Evolutionary conservation across 2,113 vertebrate genomes (phyloP), one percentile per base, ranked within the genome.

Genomic region (Neofelis nebulosa): DNA sequence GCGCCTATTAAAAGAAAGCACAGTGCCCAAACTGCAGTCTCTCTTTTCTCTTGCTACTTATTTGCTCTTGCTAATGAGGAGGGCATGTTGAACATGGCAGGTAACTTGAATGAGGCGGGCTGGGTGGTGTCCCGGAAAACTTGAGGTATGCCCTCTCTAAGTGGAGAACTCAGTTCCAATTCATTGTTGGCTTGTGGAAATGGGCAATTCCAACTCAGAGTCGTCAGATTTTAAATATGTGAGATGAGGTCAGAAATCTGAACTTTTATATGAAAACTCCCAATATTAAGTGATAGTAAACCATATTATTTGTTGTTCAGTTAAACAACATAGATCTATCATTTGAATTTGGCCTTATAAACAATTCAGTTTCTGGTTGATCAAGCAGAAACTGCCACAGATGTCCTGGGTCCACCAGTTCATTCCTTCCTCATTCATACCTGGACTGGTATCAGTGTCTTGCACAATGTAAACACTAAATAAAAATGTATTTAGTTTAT

Each of bases 61-160:
- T 19, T 91, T 96, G 38, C 29, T 81, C 81, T 88, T 95, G 78
- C 38, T 66, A 85, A 29, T 5, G 29, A 97, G 71, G 45, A 92
- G n/a, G 29, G 33, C 33, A 52, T 63, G 31, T 74, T 66, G 76
- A 89, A 84, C 31, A 27, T 33, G 89, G 69, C 21, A 79, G 89
- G 71, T 89, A 71, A 78, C n/a, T 50, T 45, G 19, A 94, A 91
- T n/a, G 15, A 93, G 81, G 79, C 50, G 41, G 50, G 1, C 27
- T 38, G 74, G 65, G 57, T 38, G 36, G 63, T 55, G 52, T 74
- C 92, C 6, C 16, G 61, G 74, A 94, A 95, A 97, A 92, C 61
- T 15, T 84, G 88, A 76, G 57, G 50, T 15, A 23, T 25, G 57
- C n/a, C n/a, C 45, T 90, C 82, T 71, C 9, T 23, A 66, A 80